These are phyloP conservation scores for Bufo bufo DNA, from an alignment of 2,113 vertebrate genomes.

Conservation along the genomic window DNA sequence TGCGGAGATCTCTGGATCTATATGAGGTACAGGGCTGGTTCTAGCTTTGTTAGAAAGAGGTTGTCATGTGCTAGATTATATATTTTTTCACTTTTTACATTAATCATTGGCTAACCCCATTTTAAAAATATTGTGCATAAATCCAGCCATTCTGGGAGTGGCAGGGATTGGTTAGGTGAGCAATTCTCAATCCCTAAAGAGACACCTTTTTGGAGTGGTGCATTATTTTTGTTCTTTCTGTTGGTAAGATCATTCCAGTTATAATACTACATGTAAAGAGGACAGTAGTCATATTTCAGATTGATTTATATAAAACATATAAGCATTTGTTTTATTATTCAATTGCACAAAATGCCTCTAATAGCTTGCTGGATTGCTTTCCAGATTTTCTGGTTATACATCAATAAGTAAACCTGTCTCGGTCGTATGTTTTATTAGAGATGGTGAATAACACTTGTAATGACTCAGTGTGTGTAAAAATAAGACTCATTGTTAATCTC, in stretches of 20 bases:
- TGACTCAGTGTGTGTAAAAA: background rate
- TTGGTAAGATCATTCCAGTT: background rate
- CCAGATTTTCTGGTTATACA: background rate
- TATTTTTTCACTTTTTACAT: too few relatives aligned
- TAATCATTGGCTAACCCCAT: too few relatives aligned
- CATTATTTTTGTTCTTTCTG: background rate
- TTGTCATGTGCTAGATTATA: too few relatives aligned
- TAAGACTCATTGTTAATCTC: background rate
- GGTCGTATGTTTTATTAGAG: background rate
- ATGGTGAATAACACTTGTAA: background rate
- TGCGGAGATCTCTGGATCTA: too few relatives aligned
- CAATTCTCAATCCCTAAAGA: too few relatives aligned
- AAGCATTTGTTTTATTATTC: background rate
- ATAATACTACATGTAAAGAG: background rate
- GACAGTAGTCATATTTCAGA: background rate
- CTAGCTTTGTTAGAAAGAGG: too few relatives aligned
- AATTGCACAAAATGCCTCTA: background rate
- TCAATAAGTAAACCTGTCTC: background rate
- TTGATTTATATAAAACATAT: background rate
- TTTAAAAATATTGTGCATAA: too few relatives aligned
- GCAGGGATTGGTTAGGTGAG: too few relatives aligned
- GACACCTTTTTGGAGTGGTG: too few relatives aligned
- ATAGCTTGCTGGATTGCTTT: background rate
- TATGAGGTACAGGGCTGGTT: too few relatives aligned
- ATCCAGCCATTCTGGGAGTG: too few relatives aligned